Percentiles rank a stretch among this genome's conserved stretches.
Evolutionary conservation across 2,797 vertebrate species (phyloP).

Genomic region (Hydrolagus colliei): DNA sequence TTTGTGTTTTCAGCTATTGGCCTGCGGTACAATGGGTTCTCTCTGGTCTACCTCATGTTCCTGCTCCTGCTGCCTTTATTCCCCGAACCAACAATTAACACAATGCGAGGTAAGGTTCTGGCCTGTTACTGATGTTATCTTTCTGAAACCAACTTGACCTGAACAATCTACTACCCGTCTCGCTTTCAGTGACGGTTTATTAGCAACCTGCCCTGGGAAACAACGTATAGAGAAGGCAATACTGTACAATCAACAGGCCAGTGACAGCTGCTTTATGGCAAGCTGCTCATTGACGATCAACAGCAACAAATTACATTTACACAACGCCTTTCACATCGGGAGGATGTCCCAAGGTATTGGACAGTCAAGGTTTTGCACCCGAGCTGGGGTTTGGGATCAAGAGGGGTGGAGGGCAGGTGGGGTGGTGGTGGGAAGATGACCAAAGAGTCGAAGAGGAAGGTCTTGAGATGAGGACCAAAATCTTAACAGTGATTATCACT

Average conservation of each 20-base stretch:
- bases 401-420: too few species aligned
- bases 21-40: slow-evolving; percentile 56
- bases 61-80: slow-evolving; percentile 52
- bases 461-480: too few species aligned
- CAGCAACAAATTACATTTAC: too few species aligned
- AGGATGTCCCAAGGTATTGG: too few species aligned
- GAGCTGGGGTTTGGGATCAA: too few species aligned
- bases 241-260: slow-evolving; percentile 36
- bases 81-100: slow-evolving; percentile 47
- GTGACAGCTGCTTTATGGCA: background rate
- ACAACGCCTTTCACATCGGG: too few species aligned
- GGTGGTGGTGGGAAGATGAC: too few species aligned
- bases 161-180: background rate
- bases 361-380: too few species aligned
- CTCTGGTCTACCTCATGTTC: slow-evolving; percentile 54
- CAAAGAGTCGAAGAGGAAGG: too few species aligned
- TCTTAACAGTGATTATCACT: background rate
- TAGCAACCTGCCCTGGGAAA: too few species aligned
- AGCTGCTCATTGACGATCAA: background rate
- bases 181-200: background rate
- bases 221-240: background rate
- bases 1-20: slow-evolving; percentile 48
- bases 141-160: too few species aligned
- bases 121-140: background rate
- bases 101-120: slow-evolving; percentile 50